phyloP scores from a whole-genome alignment of 2,797 vertebrate genomes.

The Poecilia picta region DNA sequence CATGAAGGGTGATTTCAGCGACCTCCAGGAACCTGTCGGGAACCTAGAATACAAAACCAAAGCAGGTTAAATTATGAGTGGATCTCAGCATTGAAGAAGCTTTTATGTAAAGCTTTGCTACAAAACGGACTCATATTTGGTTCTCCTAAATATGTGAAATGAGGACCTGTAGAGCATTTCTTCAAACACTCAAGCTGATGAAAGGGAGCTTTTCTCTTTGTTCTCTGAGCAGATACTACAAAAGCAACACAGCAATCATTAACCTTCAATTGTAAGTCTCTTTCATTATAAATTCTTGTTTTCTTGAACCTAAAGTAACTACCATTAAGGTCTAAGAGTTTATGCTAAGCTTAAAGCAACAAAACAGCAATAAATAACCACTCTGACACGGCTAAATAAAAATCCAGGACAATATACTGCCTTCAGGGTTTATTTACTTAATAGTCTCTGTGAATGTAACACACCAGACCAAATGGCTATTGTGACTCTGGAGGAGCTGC shows the following conservation, averaged over 20 bases:
- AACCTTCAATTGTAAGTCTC: constrained; percentile 53
- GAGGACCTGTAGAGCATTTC: constrained; percentile 51
- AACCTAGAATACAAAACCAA: constrained; percentile 80
- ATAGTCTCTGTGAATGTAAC: background rate
- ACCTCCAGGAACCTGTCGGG: constrained; percentile 93
- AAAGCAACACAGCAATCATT: constrained; percentile 68
- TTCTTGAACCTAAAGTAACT: constrained; percentile 52
- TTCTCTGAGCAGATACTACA: constrained; percentile 68
- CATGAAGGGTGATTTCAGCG: constrained; percentile 90
- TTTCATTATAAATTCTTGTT: constrained; percentile 71
- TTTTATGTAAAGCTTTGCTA: background rate
- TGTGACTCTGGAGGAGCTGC: background rate
- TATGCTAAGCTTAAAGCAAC: constrained; percentile 26
- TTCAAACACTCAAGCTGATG: constrained; percentile 71
- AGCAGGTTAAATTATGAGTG: background rate
- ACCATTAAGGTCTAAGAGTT: constrained; percentile 23
- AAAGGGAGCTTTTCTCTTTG: constrained; percentile 69
- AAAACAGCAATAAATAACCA: background rate
- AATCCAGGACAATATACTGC: background rate
- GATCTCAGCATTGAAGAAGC: background rate
- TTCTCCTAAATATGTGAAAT: constrained; percentile 46
- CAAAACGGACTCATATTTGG: constrained; percentile 29
- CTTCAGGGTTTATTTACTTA: background rate
- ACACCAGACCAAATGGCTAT: background rate
- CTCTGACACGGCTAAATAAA: background rate